A percentile compares a stretch with the other conserved stretches of the same genome.
phyloP scores from a whole-genome alignment of 2,113 vertebrate species.

The Platysteira castanea region DNA sequence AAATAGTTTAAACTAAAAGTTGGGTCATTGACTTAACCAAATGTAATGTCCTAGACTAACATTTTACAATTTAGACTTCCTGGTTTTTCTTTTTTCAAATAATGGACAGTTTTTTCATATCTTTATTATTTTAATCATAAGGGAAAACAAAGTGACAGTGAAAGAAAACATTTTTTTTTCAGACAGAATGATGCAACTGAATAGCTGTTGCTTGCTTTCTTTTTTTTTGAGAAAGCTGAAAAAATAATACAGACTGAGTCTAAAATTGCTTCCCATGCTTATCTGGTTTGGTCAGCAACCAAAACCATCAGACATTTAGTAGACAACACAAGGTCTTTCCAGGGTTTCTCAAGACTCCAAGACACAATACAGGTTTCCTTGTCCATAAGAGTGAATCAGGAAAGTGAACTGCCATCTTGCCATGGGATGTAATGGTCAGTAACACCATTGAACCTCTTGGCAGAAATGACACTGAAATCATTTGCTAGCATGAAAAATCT shows the following conservation, averaged over 20 bases:
- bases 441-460: neutral
- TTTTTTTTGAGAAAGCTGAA: neutral
- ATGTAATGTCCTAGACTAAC: neutral
- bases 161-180: neutral
- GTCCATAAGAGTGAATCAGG: neutral
- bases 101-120: neutral
- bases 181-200: neutral
- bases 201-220: neutral
- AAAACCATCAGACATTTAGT: neutral
- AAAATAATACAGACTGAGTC: neutral
- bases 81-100: neutral
- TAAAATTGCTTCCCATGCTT: neutral
- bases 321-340: neutral
- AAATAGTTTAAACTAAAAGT: neutral
- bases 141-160: neutral
- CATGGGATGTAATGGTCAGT: neutral
- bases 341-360: neutral
- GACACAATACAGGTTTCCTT: neutral
- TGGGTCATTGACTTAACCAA: fast-evolving
- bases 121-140: neutral
- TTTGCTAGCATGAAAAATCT: neutral
- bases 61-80: neutral
- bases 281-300: neutral
- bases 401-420: neutral
- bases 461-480: neutral